phyloP scores from a whole-genome alignment of 2,113 vertebrate genomes.

The Marcusenius ussheri region DNA sequence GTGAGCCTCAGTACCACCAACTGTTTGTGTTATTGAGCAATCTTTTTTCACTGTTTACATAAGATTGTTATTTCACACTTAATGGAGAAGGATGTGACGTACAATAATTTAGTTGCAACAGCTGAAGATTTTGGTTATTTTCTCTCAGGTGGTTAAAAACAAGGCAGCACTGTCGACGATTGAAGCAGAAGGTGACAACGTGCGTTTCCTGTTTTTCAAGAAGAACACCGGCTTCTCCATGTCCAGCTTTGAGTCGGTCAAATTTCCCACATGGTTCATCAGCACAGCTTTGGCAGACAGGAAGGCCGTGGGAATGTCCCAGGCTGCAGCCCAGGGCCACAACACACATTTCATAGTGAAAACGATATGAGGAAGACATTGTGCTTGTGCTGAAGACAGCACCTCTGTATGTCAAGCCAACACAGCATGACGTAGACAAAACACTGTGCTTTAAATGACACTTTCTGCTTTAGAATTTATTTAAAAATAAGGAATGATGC shows the following conservation, averaged over 20 bases:
- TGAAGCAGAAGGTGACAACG: constrained; percentile 24
- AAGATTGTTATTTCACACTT: not conserved
- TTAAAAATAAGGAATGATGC: not conserved
- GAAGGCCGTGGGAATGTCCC: constrained; percentile 40
- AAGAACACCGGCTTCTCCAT: constrained; percentile 30
- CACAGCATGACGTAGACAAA: not conserved
- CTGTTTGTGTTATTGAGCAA: not conserved
- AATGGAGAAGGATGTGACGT: not conserved
- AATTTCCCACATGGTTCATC: constrained; percentile 48
- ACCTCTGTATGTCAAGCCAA: not conserved
- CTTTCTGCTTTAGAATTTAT: not conserved
- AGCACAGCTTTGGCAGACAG: constrained; percentile 41
- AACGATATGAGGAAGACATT: not conserved
- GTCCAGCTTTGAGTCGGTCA: constrained; percentile 48
- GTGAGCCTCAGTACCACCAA: not conserved
- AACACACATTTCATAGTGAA: constrained; percentile 37
- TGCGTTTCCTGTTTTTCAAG: constrained; percentile 53
- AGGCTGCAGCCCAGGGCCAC: not conserved
- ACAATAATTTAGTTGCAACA: not conserved
- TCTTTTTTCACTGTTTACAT: not conserved
- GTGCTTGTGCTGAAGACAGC: constrained; percentile 47
- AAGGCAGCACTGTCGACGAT: constrained; percentile 14
- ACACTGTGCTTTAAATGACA: not conserved
- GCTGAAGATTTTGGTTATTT: not conserved
- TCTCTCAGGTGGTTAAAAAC: constrained; percentile 37